Evolutionary conservation across 2,888 invertebrate species (phyloP), one percentile per base, ranked within the genome.

Genomic region (Pristionchus japonicus): DNA sequence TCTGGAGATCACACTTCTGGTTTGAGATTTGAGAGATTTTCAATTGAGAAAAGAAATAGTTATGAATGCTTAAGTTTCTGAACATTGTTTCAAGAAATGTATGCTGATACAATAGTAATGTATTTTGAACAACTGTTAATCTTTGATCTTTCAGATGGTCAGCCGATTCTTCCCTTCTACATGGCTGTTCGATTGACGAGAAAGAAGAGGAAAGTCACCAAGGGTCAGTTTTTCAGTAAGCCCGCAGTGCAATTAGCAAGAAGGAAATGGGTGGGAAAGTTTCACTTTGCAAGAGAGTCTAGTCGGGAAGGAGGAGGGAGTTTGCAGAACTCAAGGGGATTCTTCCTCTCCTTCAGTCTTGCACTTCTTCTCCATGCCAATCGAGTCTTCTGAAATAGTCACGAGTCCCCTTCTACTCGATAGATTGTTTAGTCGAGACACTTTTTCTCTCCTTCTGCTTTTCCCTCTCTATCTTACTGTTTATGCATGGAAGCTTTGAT

Each of bases 151-250:
- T 80, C 4, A 74, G 86, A 86, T 34, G 74, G 70, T 13, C 91
- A 91, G 13, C 93, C 92, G 0, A 89, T 91, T 61, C 91, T 93
- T 23, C 94, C 94, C n/a, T 93, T 90, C 88, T 94, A 93, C 90
- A 93, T 94, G 93, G 93, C 93, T 31, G 94, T 94, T 13, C 87
- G 94, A 70, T 89, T 94, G 87, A 93, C 93, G 47, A 90, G 93
- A 49, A 91, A 91, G 40, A 92, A 91, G 80, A 91, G 90, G 70
- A 91, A 90, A 88, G 91, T 91, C 64, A 88, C 80, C 15, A 67
- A 85, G 67, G 80, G 92, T 92, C 57, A 90, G 91, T 88, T 52
- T 52, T 13, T 13, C 52, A 0, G 61, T 27, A 27, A n/a, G 40
- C 37, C 23, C 20, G 9, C 37, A 27, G 83, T 27, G 20, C 27